phyloP scores from a whole-genome alignment of 2,113 vertebrate species.

The Chamaetylas fuelleborni region DNA sequence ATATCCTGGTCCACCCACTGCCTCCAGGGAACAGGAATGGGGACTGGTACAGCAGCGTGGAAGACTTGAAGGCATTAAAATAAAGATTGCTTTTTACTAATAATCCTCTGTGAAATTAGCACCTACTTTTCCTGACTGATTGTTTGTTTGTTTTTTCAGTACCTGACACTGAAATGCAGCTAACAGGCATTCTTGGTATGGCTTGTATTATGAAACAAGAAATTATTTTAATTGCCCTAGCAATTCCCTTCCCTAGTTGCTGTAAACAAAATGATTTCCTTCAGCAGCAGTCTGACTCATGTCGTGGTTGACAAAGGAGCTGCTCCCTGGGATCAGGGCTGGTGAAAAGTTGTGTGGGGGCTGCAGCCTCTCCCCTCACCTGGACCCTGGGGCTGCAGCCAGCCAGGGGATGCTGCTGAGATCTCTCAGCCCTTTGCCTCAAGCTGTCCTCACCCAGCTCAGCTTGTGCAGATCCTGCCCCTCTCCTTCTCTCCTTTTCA shows the following conservation, averaged over 20 bases:
- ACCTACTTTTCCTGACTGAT: neutral
- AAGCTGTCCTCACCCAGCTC: neutral
- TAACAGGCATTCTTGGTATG: constrained; percentile 2
- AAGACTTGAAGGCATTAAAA: neutral
- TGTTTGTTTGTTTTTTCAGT: constrained; percentile 35
- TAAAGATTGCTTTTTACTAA: neutral
- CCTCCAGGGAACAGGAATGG: neutral
- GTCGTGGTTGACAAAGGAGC: neutral
- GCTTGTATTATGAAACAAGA: constrained; percentile 48
- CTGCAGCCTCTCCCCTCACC: neutral
- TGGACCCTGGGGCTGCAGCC: neutral
- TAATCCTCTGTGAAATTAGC: neutral
- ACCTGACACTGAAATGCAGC: constrained; percentile 36
- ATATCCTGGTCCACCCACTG: neutral
- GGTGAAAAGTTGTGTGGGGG: neutral
- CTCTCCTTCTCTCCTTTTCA: neutral
- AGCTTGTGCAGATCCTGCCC: neutral
- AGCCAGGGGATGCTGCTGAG: neutral
- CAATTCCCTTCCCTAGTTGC: constrained; percentile 31
- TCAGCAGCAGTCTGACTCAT: constrained; percentile 34
- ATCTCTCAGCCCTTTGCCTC: neutral
- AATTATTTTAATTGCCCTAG: constrained; percentile 59
- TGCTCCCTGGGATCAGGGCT: neutral
- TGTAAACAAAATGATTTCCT: constrained; percentile 17
- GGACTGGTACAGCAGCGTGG: neutral